Base-by-base conservation (phyloP, 2,888 invertebrate species). In the Agrypnus murinus region DNA sequence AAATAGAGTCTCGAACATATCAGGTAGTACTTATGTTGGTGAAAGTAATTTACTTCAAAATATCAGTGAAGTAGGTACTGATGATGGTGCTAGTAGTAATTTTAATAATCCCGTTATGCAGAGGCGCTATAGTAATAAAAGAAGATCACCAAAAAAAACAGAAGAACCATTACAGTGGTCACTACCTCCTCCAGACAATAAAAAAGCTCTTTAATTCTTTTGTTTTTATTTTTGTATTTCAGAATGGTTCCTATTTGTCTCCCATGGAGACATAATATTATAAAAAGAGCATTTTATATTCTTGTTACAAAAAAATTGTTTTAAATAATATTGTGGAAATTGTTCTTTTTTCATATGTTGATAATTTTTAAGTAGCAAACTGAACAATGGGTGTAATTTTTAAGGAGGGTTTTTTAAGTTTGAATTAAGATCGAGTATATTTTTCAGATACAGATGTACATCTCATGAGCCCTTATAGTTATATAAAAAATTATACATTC, bases 161-260 rank as follows among this genome's bases (percentile, higher is more conserved):
- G 50, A 58, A 9, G 66, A 66, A 31, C 59, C 66, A 3, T 10
- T 38, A 6, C 36, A 48, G 9, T 59, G 48, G 59, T 46, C 59
- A 3, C 10, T 59, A 36, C 12, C 36, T 12, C n/a, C 14, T 12
- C n/a, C 14, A 45, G 45, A 57, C 14, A 14, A 48, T 48, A 65
- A 65, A 19, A 17, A 25, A 25, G 5, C 25, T 25, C 5, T 25
- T 5, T 25, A 25, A 25, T 25, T 10, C 4, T 10, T 25, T 59
- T 40, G 25, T 9, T 59, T 25, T 53, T 31, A 31, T 36, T 1
- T 7, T 5, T 6, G 25, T 7, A 32, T 14, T 55, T 14, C 17
- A 36, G 7, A 40, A 59, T 1, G 12, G 59, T 59, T 59, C 59
- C 43, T 58, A 6, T 43, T 36, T 45, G 31, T 43, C 43, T 59